Evolutionary conservation across 2,797 vertebrate species (phyloP).

Genomic region (Rhinogobio ventralis): DNA sequence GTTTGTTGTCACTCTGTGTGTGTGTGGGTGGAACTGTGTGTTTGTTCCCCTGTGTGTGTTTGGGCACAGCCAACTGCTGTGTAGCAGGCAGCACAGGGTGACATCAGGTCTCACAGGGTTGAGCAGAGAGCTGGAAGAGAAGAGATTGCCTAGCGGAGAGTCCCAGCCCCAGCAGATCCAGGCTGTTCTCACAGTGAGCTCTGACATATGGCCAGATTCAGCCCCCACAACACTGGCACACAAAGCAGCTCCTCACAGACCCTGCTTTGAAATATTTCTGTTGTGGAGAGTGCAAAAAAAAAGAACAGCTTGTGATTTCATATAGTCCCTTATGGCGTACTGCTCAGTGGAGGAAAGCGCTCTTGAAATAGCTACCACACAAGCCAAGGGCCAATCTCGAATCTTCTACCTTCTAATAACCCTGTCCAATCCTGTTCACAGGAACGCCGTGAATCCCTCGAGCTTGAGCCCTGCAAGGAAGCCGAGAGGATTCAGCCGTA

Average conservation of each 20-base stretch:
- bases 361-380: constrained; percentile 30
- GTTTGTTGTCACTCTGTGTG: constrained; percentile 25
- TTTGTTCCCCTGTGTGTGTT: constrained; percentile 35
- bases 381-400: constrained; percentile 40
- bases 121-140: constrained; percentile 41
- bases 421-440: constrained; percentile 49
- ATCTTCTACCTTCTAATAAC: constrained; percentile 54
- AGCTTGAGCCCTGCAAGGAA: constrained; percentile 23
- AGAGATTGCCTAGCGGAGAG: constrained; percentile 34
- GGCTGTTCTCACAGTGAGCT: constrained; percentile 47
- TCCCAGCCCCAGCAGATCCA: constrained; percentile 48
- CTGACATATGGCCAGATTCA: constrained; percentile 46
- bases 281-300: constrained; percentile 31
- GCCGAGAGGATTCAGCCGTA: constrained; percentile 23
- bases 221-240: constrained; percentile 42
- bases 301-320: constrained; percentile 43
- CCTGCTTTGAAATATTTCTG: constrained; percentile 33
- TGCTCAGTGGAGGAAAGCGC: constrained; percentile 23
- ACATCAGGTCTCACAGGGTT: constrained; percentile 48
- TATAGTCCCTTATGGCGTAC: constrained; percentile 22
- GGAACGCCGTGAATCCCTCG: constrained; percentile 42
- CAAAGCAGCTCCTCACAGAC: constrained; percentile 23
- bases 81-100: constrained; percentile 47
- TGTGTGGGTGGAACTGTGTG: constrained; percentile 35
- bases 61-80: constrained; percentile 38